Evolutionary conservation across 2,888 invertebrate genomes (phyloP).

Genomic region (Hesperia comma): DNA sequence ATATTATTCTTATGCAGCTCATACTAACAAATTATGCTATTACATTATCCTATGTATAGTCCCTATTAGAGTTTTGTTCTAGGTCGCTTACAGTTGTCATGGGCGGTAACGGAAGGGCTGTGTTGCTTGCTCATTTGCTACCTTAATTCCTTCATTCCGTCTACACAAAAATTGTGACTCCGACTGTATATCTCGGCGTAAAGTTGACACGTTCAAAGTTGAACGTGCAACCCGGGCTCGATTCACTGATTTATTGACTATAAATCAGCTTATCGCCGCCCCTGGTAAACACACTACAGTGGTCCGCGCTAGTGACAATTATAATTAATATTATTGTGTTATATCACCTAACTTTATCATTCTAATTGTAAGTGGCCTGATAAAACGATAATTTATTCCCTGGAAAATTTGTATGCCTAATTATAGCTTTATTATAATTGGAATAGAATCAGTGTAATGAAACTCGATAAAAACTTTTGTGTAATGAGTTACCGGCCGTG

Average conservation of each 20-base stretch:
- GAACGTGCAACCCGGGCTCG: conserved; percentile 44
- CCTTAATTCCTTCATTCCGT: too few species aligned
- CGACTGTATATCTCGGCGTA: not conserved
- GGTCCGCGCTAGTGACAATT: conserved; percentile 5
- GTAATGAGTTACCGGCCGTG: too few species aligned
- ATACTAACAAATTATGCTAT: too few species aligned
- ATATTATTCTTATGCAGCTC: too few species aligned
- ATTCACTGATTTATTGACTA: conserved; percentile 42
- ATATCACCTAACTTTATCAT: conserved; percentile 24
- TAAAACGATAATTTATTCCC: not conserved
- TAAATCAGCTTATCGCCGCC: conserved; percentile 34
- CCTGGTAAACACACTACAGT: not conserved
- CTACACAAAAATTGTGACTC: too few species aligned
- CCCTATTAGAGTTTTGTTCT: too few species aligned
- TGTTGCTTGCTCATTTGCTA: too few species aligned
- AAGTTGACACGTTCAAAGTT: conserved; percentile 42
- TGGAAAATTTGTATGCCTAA: conserved; percentile 1
- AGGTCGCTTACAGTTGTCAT: too few species aligned
- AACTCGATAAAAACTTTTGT: too few species aligned
- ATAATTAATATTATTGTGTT: conserved; percentile 7
- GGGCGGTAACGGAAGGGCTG: too few species aligned
- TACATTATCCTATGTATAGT: too few species aligned
- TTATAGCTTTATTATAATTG: not conserved
- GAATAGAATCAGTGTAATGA: too few species aligned
- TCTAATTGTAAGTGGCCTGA: conserved; percentile 2